Evolutionary conservation across 2,888 invertebrate genomes (phyloP).

Genomic region (Trisateles emortualis): DNA sequence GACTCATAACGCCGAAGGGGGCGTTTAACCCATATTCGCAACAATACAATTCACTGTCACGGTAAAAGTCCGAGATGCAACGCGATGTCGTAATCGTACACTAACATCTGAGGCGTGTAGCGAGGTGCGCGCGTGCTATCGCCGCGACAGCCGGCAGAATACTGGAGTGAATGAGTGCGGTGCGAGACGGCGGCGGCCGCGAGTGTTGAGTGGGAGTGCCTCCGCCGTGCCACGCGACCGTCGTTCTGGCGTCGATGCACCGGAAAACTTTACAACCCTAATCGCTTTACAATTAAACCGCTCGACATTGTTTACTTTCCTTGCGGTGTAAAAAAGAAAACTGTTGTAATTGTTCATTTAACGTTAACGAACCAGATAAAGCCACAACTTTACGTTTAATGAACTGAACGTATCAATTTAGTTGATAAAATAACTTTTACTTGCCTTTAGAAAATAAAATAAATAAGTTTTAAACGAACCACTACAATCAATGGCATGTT

Average conservation of each 20-base stretch:
- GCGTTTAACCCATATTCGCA: constrained; percentile 92
- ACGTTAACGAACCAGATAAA: constrained; percentile 36
- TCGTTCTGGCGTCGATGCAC: constrained; percentile 70
- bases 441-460: neutral
- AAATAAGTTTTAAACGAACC: neutral
- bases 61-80: constrained; percentile 76
- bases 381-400: constrained; percentile 16
- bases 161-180: constrained; percentile 83
- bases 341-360: constrained; percentile 39
- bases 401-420: constrained; percentile 2
- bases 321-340: constrained; percentile 51
- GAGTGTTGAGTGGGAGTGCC: constrained; percentile 78
- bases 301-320: constrained; percentile 78
- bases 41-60: constrained; percentile 81
- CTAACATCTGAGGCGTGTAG: constrained; percentile 80
- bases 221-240: constrained; percentile 72
- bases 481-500: neutral
- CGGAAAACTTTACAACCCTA: constrained; percentile 83
- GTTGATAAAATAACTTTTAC: neutral
- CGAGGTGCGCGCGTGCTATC: constrained; percentile 72
- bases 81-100: constrained; percentile 85
- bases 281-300: constrained; percentile 80
- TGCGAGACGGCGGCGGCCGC: constrained; percentile 73
- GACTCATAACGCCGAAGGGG: constrained; percentile 79
- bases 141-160: constrained; percentile 80